Conservation (phyloP, 1,140 invertebrate genomes). For the Holcopasites calliopsidis region DNA sequence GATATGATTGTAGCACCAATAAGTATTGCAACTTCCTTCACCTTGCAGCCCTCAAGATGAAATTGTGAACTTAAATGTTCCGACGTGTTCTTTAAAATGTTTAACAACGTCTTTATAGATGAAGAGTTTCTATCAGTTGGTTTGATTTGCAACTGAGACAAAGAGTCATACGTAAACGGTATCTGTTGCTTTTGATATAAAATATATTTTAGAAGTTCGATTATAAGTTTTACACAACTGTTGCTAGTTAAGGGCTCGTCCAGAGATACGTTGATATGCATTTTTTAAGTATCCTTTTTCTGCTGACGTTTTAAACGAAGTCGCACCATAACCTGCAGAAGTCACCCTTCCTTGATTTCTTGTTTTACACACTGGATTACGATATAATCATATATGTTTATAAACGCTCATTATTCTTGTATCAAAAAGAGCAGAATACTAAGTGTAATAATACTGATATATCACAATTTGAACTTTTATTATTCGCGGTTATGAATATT, state of each 20-base stretch:
- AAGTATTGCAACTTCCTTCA: slow-evolving; percentile 72
- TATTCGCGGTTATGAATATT: neutral
- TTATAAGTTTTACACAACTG: slow-evolving; percentile 70
- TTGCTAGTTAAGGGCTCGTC: slow-evolving; percentile 73
- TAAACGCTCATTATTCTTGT: neutral
- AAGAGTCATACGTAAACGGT: slow-evolving; percentile 72
- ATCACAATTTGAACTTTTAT: neutral
- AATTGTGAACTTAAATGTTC: slow-evolving; percentile 70
- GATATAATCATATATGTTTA: neutral
- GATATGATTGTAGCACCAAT: slow-evolving; percentile 74
- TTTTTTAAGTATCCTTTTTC: slow-evolving; percentile 52
- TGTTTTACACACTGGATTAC: neutral
- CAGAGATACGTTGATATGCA: slow-evolving; percentile 66
- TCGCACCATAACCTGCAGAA: neutral
- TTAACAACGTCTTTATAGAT: slow-evolving; percentile 64
- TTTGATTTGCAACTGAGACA: slow-evolving; percentile 65
- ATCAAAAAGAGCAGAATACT: neutral
- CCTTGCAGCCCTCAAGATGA: slow-evolving; percentile 60
- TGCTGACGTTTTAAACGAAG: slow-evolving; percentile 19
- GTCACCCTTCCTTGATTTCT: neutral
- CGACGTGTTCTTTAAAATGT: slow-evolving; percentile 63
- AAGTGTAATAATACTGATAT: neutral
- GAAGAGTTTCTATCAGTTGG: slow-evolving; percentile 66
- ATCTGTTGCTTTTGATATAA: slow-evolving; percentile 77
- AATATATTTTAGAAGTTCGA: slow-evolving; percentile 75